phyloP scores from a whole-genome alignment of 1,140 invertebrate species.

The Drosophila nigromelanica region DNA sequence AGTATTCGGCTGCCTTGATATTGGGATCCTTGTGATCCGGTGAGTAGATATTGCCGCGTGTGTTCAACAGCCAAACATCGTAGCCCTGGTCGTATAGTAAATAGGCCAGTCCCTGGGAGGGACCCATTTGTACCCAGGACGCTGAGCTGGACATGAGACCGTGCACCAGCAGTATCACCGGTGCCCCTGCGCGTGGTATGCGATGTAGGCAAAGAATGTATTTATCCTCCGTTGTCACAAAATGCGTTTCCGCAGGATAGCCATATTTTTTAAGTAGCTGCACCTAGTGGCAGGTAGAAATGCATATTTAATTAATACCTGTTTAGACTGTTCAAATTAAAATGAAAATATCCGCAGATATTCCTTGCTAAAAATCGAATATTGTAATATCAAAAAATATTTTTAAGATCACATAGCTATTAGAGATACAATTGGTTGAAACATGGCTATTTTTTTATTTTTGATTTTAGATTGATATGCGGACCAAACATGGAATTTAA shows the following conservation, averaged over 20 bases:
- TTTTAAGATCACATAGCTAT: too few species aligned
- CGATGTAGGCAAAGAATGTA: constrained; percentile 85
- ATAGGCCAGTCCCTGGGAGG: constrained; percentile 85
- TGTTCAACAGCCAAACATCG: constrained; percentile 90
- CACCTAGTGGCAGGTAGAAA: constrained; percentile 23
- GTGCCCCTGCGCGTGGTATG: constrained; percentile 37
- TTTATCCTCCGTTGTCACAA: constrained; percentile 84
- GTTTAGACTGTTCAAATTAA: too few species aligned
- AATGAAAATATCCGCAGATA: too few species aligned
- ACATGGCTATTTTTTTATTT: too few species aligned
- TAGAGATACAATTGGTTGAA: too few species aligned
- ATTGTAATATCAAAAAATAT: too few species aligned
- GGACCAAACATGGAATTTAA: too few species aligned
- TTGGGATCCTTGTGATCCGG: constrained; percentile 84
- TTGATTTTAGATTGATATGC: too few species aligned
- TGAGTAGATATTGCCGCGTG: constrained; percentile 88
- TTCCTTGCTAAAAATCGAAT: too few species aligned
- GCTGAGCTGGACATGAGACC: constrained; percentile 86
- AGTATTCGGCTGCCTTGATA: constrained; percentile 72
- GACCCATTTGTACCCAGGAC: constrained; percentile 86
- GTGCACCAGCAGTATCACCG: constrained; percentile 87
- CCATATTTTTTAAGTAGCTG: constrained; percentile 84
- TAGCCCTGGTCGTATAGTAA: constrained; percentile 88
- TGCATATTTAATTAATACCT: background rate
- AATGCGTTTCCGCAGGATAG: constrained; percentile 85